Conservation (phyloP, 2,113 vertebrate species). For the Morone chrysops region DNA sequence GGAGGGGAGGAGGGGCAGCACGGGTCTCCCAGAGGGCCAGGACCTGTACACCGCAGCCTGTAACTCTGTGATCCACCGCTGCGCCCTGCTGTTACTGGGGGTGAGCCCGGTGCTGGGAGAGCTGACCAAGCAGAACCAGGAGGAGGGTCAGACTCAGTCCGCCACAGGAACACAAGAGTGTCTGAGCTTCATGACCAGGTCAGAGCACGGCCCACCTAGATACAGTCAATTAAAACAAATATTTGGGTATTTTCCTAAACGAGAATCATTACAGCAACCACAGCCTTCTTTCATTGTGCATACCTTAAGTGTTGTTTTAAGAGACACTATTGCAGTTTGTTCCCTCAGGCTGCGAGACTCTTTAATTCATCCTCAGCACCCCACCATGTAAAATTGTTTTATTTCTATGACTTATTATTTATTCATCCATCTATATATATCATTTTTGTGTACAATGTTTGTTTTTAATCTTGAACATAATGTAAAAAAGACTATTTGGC, state of each 20-base stretch:
- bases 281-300: not conserved
- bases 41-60: slow-evolving; percentile 97
- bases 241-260: not conserved
- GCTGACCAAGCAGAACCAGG: slow-evolving; percentile 87
- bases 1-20: slow-evolving; percentile 89
- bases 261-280: not conserved
- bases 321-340: not conserved
- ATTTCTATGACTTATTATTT: no score
- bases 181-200: slow-evolving; percentile 94
- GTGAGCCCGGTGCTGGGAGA: slow-evolving; percentile 92
- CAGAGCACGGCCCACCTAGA: slow-evolving; percentile 14
- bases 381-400: no score
- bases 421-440: no score
- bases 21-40: slow-evolving; percentile 91
- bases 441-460: no score
- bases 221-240: not conserved
- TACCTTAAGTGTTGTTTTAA: not conserved
- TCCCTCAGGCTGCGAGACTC: no score
- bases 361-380: no score
- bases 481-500: not conserved
- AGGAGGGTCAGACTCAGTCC: slow-evolving; percentile 82
- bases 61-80: slow-evolving; percentile 97
- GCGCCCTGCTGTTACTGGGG: slow-evolving; percentile 92
- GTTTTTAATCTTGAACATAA: not conserved
- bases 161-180: slow-evolving; percentile 86